A percentile compares a stretch with the other conserved stretches of the same genome.
Evolutionary conservation across 1,140 invertebrate genomes (phyloP).

Genomic region (Maniola jurtina): DNA sequence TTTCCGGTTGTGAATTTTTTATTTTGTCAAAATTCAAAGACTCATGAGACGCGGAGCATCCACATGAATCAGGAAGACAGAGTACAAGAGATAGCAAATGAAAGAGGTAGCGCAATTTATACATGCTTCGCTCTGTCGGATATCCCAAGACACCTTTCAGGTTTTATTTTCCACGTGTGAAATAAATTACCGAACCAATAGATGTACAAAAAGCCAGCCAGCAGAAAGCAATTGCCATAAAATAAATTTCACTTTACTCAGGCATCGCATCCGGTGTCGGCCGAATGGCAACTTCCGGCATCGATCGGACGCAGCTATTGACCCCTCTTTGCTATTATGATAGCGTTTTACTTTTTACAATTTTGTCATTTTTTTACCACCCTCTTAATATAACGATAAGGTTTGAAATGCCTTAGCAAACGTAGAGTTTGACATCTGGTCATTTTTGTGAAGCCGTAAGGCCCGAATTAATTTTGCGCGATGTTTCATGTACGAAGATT

Average conservation of each 20-base stretch:
- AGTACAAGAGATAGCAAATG: too few species aligned
- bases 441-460: slow-evolving; percentile 29
- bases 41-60: too few species aligned
- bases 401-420: slow-evolving; percentile 12
- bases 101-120: too few species aligned
- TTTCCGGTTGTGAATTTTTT: too few species aligned
- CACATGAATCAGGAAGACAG: too few species aligned
- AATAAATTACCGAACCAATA: not conserved
- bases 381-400: slow-evolving; percentile 2
- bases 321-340: slow-evolving; percentile 49
- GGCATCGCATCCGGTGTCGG: slow-evolving; percentile 48
- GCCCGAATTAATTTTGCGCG: slow-evolving; percentile 17
- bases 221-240: slow-evolving; percentile 44
- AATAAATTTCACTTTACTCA: slow-evolving; percentile 62
- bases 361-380: slow-evolving; percentile 11
- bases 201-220: slow-evolving; percentile 19
- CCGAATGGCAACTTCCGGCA: slow-evolving; percentile 43
- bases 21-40: too few species aligned
- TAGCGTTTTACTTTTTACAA: slow-evolving; percentile 36
- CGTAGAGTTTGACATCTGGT: slow-evolving; percentile 21
- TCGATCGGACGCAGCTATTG: slow-evolving; percentile 61
- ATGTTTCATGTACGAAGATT: slow-evolving; percentile 13
- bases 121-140: too few species aligned
- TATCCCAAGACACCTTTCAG: not conserved
- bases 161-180: not conserved